Evolutionary conservation across 2,113 vertebrate species (phyloP).

Genomic region (Gulo gulo): DNA sequence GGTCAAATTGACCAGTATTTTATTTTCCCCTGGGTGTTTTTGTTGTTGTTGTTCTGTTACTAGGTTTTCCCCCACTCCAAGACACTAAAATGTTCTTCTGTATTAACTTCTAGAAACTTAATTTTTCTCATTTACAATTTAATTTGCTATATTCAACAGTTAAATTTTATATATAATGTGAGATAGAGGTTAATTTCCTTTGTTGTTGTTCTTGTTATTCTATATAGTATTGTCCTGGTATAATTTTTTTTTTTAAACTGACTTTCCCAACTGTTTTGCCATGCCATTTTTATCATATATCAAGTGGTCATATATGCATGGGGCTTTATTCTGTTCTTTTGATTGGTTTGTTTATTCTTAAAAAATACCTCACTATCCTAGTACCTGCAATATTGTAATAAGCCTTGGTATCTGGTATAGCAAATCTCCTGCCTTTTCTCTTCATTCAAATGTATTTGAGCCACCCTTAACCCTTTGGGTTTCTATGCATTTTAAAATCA

Average conservation of each 20-base stretch:
- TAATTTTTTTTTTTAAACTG: background rate
- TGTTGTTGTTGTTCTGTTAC: background rate
- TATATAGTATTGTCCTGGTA: background rate
- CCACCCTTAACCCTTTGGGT: background rate
- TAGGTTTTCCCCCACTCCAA: background rate
- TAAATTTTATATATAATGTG: background rate
- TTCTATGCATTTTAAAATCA: background rate
- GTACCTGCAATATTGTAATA: background rate
- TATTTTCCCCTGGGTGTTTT: background rate
- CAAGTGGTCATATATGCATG: background rate
- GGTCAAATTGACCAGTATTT: background rate
- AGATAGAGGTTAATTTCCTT: background rate
- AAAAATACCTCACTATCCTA: background rate
- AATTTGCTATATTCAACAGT: background rate
- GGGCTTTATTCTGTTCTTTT: background rate
- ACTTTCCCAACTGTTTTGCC: background rate
- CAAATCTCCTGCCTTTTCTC: background rate
- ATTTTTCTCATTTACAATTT: background rate
- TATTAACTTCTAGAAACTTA: background rate
- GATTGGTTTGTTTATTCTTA: background rate
- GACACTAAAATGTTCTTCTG: background rate
- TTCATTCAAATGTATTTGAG: background rate
- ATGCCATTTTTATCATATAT: background rate
- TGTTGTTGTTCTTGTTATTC: background rate
- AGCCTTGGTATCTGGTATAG: background rate